Conservation (phyloP, 2,113 vertebrate species). For the Myotis davidii region DNA sequence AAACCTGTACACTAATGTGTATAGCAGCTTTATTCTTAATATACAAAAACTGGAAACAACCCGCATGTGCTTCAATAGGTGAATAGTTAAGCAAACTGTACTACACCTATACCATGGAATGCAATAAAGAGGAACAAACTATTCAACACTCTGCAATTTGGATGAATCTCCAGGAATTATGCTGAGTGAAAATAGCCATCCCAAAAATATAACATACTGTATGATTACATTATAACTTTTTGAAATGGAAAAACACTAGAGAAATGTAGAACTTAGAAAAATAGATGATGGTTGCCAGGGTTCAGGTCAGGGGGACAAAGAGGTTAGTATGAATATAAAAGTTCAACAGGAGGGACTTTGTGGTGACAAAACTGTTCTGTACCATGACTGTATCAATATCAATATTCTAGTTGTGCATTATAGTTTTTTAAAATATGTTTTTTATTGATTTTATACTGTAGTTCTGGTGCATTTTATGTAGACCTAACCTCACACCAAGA, state of each 20-base stretch:
- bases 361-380: not conserved
- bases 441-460: not conserved
- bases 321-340: not conserved
- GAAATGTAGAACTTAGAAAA: not conserved
- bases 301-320: not conserved
- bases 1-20: not conserved
- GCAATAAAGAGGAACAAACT: not conserved
- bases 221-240: not conserved
- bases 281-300: not conserved
- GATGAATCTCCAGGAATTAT: not conserved
- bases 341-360: not conserved
- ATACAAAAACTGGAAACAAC: not conserved
- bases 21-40: not conserved
- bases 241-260: not conserved
- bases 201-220: not conserved
- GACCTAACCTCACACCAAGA: not conserved
- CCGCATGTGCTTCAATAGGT: not conserved
- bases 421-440: too few species aligned
- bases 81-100: not conserved
- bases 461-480: not conserved
- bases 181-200: not conserved
- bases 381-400: not conserved
- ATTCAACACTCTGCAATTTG: not conserved
- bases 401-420: not conserved
- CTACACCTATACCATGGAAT: not conserved